These are phyloP conservation scores for Rana temporaria DNA, from an alignment of 2,113 vertebrate species.

Conservation along the genomic window DNA sequence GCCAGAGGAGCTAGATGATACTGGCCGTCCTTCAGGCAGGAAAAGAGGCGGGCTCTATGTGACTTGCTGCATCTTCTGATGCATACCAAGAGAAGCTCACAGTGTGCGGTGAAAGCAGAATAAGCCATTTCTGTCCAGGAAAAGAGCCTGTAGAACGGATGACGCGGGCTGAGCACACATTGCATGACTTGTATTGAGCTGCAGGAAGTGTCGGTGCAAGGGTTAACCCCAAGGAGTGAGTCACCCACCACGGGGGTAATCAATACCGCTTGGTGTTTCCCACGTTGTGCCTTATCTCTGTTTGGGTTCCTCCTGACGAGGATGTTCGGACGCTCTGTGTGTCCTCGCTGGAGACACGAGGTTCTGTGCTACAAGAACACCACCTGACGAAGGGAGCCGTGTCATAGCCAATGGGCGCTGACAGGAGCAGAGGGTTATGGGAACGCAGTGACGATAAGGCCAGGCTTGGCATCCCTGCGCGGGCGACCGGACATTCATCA, in stretches of 20 bases:
- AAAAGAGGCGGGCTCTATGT: too few relatives aligned
- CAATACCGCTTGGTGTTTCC: not conserved
- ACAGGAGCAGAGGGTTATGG: constrained; percentile 16
- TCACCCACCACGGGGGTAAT: not conserved
- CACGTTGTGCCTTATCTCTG: constrained; percentile 21
- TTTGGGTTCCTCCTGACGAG: constrained; percentile 27
- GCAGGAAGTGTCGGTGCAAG: not conserved
- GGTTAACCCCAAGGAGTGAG: not conserved
- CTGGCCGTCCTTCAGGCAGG: too few relatives aligned
- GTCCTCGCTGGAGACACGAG: constrained; percentile 3
- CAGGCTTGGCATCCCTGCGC: not conserved
- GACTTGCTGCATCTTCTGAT: too few relatives aligned
- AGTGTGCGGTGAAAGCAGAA: too few relatives aligned
- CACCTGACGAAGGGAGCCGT: not conserved
- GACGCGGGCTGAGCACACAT: too few relatives aligned
- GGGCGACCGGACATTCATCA: not conserved
- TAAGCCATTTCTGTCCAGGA: too few relatives aligned
- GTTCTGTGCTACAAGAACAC: not conserved
- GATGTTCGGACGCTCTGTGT: constrained; percentile 7
- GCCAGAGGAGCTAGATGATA: too few relatives aligned
- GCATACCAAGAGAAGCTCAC: too few relatives aligned
- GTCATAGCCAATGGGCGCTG: not conserved
- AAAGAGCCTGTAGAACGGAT: too few relatives aligned
- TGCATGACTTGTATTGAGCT: not conserved
- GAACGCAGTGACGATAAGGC: constrained; percentile 2